Conservation (phyloP, 2,888 invertebrate species). For the Sarcophaga carnaria region DNA sequence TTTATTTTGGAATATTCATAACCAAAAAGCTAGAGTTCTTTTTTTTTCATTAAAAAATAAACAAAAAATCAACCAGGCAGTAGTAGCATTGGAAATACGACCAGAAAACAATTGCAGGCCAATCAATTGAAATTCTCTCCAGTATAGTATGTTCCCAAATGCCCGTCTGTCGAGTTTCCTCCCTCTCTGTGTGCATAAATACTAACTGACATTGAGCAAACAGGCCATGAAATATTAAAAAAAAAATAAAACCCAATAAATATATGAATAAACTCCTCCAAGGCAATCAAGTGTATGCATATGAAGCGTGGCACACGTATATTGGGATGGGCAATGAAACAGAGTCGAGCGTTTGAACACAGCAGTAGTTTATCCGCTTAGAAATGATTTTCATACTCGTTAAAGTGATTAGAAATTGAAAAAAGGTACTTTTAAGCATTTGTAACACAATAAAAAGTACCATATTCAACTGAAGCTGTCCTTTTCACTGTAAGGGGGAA, state of each 20-base stretch:
- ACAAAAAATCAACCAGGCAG: background rate
- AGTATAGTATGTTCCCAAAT: constrained; percentile 15
- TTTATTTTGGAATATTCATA: constrained; percentile 42
- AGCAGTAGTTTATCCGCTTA: no score
- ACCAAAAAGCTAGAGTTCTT: constrained; percentile 30
- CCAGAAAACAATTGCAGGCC: constrained; percentile 26
- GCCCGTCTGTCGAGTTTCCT: background rate
- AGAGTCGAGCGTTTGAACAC: no score
- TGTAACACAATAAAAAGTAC: no score
- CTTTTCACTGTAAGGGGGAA: no score
- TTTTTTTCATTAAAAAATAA: background rate
- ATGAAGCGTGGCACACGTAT: background rate
- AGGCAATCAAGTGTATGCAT: constrained; percentile 20
- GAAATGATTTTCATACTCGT: no score
- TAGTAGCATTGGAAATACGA: background rate
- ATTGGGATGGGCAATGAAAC: background rate
- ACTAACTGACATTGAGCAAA: background rate
- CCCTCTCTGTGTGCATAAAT: background rate
- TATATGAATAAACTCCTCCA: constrained; percentile 2
- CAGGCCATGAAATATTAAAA: constrained; percentile 48
- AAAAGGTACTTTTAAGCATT: no score
- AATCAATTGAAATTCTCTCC: constrained; percentile 41
- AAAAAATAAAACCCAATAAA: background rate
- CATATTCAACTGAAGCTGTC: no score
- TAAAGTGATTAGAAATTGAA: no score